A percentile compares a stretch with the other conserved stretches of the same genome.
Evolutionary conservation across 2,113 vertebrate genomes (phyloP).

Genomic region (Chamaea fasciata): DNA sequence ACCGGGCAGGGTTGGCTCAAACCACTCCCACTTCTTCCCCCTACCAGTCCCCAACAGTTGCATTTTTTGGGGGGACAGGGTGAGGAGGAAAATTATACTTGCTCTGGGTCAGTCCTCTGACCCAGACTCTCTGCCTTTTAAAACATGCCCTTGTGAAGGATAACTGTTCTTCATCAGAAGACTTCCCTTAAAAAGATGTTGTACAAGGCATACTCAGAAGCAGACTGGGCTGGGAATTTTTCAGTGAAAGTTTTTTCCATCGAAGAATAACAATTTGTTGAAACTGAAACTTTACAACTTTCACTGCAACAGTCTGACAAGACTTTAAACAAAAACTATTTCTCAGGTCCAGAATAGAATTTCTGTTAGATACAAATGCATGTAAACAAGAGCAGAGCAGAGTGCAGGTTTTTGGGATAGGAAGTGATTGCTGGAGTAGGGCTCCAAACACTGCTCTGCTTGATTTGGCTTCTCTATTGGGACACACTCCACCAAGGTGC

Average conservation of each 20-base stretch:
- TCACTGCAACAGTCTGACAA: not conserved
- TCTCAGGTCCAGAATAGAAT: not conserved
- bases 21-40: not conserved
- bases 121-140: not conserved
- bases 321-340: not conserved
- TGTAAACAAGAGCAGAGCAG: not conserved
- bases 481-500: not conserved
- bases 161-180: not conserved
- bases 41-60: not conserved
- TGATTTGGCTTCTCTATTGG: not conserved
- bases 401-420: not conserved
- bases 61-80: accelerated
- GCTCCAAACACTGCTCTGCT: not conserved
- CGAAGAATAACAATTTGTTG: not conserved
- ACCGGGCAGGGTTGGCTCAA: not conserved
- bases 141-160: not conserved
- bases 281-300: slow-evolving; percentile 3
- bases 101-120: not conserved
- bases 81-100: not conserved
- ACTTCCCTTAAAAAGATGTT: not conserved
- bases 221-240: not conserved
- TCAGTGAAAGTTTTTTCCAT: slow-evolving; percentile 22
- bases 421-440: not conserved
- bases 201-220: not conserved
- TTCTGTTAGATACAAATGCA: not conserved